phyloP scores from a whole-genome alignment of 2,113 vertebrate species.

The Macroglossus sobrinus region DNA sequence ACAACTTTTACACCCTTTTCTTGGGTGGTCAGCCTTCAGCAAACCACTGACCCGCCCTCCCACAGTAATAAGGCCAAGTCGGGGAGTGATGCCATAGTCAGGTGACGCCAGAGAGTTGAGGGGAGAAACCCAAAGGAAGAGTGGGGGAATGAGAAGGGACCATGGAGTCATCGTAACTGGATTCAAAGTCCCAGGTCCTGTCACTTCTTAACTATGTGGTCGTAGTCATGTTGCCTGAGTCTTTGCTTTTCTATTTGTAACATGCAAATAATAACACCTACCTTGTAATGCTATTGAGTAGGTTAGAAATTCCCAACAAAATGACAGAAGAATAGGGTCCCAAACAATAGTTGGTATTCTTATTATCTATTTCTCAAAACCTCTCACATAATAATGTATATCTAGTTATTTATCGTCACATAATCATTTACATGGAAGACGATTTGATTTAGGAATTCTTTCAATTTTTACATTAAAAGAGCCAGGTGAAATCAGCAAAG shows the following conservation, averaged over 20 bases:
- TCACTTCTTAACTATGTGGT: neutral
- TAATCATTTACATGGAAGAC: neutral
- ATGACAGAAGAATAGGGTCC: neutral
- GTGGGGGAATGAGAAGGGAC: neutral
- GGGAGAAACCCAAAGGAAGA: neutral
- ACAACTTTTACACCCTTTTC: neutral
- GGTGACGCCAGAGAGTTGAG: neutral
- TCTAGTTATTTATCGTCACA: neutral
- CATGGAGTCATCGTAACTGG: neutral
- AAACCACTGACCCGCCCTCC: neutral
- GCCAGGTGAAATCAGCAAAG: neutral
- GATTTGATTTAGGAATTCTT: conserved; percentile 13
- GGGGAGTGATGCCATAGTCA: neutral
- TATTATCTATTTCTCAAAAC: conserved; percentile 13
- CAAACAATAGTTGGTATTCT: neutral
- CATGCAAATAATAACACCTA: neutral
- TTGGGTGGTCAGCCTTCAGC: neutral
- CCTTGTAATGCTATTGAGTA: neutral
- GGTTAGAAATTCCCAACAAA: conserved; percentile 2
- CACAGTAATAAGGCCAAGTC: neutral
- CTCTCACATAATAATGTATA: neutral
- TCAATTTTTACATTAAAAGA: conserved; percentile 38
- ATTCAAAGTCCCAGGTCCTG: neutral
- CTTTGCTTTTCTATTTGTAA: neutral
- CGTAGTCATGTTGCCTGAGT: neutral